Percentiles rank a stretch among this genome's conserved stretches.
These are phyloP conservation scores for Drosophila siamana DNA, from an alignment of 2,888 invertebrate genomes.

Conservation along the genomic window DNA sequence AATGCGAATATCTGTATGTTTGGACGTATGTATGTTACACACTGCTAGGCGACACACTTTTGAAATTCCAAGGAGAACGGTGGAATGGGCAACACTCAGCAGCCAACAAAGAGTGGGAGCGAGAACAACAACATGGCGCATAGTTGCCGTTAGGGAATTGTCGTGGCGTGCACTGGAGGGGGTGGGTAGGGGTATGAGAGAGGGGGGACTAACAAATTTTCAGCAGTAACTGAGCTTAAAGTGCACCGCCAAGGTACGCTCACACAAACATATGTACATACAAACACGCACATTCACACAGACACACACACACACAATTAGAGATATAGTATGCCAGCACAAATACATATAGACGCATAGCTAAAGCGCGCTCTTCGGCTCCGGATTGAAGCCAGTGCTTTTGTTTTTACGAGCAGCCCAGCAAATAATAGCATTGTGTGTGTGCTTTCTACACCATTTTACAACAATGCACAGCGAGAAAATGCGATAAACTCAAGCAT, in stretches of 20 bases:
- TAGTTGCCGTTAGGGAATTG: slow-evolving; percentile 49
- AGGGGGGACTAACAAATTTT: slow-evolving; percentile 47
- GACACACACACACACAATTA: slow-evolving; percentile 3
- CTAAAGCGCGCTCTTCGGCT: slow-evolving; percentile 47
- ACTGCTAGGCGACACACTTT: slow-evolving; percentile 54
- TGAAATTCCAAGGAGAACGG: slow-evolving; percentile 41
- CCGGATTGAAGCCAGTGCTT: slow-evolving; percentile 53
- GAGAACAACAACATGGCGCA: slow-evolving; percentile 36
- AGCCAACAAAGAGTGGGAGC: slow-evolving; percentile 14
- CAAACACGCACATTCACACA: slow-evolving; percentile 13
- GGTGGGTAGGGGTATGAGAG: neutral
- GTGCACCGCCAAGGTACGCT: slow-evolving; percentile 52
- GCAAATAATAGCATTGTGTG: slow-evolving; percentile 64
- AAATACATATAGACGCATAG: slow-evolving; percentile 13
- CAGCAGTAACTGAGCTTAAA: slow-evolving; percentile 54
- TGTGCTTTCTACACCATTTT: slow-evolving; percentile 39
- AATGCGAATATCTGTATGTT: slow-evolving; percentile 31
- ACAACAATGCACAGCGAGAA: slow-evolving; percentile 45
- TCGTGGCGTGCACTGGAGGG: slow-evolving; percentile 1
- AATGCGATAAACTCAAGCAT: slow-evolving; percentile 9
- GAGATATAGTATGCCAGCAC: slow-evolving; percentile 6
- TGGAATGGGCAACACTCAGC: slow-evolving; percentile 16
- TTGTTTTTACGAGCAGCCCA: slow-evolving; percentile 62
- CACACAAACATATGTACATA: slow-evolving; percentile 16
- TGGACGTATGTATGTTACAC: slow-evolving; percentile 26